Base-by-base conservation (phyloP, 2,113 vertebrate genomes). In the Thryonomys swinderianus region DNA sequence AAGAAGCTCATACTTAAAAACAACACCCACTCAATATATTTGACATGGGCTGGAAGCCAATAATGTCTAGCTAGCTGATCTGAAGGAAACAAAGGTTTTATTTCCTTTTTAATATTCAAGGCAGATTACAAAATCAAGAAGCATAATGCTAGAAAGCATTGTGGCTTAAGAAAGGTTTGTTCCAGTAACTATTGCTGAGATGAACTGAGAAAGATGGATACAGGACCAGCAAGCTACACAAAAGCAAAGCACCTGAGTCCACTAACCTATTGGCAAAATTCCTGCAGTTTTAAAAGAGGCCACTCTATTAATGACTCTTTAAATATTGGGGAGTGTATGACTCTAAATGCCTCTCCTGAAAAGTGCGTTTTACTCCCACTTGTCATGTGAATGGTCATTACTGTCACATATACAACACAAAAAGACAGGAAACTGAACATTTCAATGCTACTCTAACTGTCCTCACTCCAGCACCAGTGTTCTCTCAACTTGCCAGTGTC, bases 1-100 rank as follows among this genome's bases (percentile, higher is more conserved):
- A 95, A 96, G 89, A 97, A 96, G 48, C 45, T 12, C 94, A 32
- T 71, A 84, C 74, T 92, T 92, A 73, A 89, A 96, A 96, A 96
- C 74, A 97, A 5, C 66, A 84, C 55, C 13, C 45, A 85, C 59
- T 93, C 62, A 71, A 48, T 85, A 51, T 93, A 88, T 27, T 61
- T 91, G 83, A 78, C 53, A 64, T 57, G 34, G 27, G 40, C 61
- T 91, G 4, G 59, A 93, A 93, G 62, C 86, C 83, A 84, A 94
- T 93, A 93, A 91, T 37, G 85, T 57, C 55, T 82, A 85, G 42
- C 30, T 88, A 79, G 23, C 37, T 95, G 51, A 67, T 23, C 67
- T 61, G 5, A 13, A 80, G 45, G 3, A 97, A 92, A 88, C 16
- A 7, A 94, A 88, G 17, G 11, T 66, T 94, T 93, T 93, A 79